Conservation (phyloP, 2,797 vertebrate species). For the Pseudotriccus pelzelni region DNA sequence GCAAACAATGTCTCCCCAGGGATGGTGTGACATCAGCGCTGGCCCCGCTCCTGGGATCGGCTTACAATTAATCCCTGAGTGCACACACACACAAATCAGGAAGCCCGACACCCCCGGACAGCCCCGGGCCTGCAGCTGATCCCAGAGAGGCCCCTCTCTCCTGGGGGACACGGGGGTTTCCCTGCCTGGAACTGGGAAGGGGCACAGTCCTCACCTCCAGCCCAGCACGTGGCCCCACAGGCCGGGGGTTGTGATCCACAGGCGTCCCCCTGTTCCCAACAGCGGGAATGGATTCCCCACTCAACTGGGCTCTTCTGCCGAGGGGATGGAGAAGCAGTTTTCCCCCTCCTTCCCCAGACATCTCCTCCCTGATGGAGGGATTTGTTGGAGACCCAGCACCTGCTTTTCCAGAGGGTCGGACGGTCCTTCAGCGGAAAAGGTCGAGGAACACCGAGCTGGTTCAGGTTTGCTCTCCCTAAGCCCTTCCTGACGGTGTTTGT, state of each 20-base stretch:
- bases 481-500: not conserved
- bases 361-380: not conserved
- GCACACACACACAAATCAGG: conserved; percentile 11
- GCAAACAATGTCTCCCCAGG: not conserved
- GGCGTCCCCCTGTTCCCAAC: not conserved
- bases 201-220: not conserved
- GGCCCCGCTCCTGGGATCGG: not conserved
- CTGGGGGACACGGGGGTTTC: not conserved
- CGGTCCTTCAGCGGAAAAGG: not conserved
- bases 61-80: conserved; percentile 25
- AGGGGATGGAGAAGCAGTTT: not conserved
- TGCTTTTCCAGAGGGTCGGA: not conserved
- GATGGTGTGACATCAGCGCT: not conserved
- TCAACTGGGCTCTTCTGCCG: not conserved
- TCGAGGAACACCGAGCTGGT: not conserved
- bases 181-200: not conserved
- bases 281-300: accelerated
- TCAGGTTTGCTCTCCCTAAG: not conserved
- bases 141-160: not conserved
- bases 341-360: not conserved
- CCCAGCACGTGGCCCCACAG: accelerated
- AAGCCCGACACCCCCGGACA: no score
- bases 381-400: not conserved
- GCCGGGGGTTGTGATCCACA: not conserved
- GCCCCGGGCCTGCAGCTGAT: not conserved